phyloP scores from a whole-genome alignment of 2,113 vertebrate genomes.

The Colossoma macropomum region DNA sequence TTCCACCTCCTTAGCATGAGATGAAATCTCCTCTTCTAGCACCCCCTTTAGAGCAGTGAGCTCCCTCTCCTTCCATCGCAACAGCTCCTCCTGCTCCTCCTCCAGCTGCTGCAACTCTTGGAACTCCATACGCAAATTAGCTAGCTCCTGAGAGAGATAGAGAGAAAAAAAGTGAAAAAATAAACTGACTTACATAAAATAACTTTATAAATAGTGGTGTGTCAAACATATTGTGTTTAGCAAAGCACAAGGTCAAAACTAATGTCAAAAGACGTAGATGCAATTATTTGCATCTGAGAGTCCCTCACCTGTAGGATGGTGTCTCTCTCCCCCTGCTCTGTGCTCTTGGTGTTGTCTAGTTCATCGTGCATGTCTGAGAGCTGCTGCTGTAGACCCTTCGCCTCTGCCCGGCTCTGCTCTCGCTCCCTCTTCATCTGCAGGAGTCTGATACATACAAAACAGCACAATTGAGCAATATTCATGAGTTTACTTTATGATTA shows the following conservation, averaged over 20 bases:
- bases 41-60: constrained; percentile 89
- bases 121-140: constrained; percentile 84
- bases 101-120: constrained; percentile 84
- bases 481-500: background rate
- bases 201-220: no score
- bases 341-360: constrained; percentile 83
- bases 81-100: constrained; percentile 90
- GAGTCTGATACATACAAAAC: constrained; percentile 75
- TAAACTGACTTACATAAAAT: background rate
- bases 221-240: background rate
- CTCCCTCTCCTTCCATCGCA: constrained; percentile 85
- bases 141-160: constrained; percentile 74
- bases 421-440: constrained; percentile 88
- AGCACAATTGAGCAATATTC: background rate
- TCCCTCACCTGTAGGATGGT: constrained; percentile 78
- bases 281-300: background rate
- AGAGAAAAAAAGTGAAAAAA: background rate
- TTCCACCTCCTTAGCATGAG: constrained; percentile 87
- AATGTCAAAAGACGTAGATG: no score
- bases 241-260: background rate
- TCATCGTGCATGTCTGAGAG: constrained; percentile 98
- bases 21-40: constrained; percentile 92
- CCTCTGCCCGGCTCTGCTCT: constrained; percentile 86
- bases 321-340: constrained; percentile 71
- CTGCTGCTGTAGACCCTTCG: constrained; percentile 93